phyloP scores from a whole-genome alignment of 2,113 vertebrate genomes.

The Gymnobelideus leadbeateri region DNA sequence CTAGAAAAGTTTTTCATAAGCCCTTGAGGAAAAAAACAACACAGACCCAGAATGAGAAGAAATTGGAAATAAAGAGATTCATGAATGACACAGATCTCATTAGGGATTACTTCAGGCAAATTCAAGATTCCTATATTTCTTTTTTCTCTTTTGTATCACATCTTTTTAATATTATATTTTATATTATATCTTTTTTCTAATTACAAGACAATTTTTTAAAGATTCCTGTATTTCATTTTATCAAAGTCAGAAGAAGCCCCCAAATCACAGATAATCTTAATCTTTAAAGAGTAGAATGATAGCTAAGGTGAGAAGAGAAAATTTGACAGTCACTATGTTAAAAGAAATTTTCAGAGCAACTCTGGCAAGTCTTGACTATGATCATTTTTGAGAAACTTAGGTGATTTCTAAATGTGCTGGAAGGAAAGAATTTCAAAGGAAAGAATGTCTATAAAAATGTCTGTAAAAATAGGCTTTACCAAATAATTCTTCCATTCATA shows the following conservation, averaged over 20 bases:
- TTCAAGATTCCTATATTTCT: not conserved
- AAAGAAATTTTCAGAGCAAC: constrained; percentile 42
- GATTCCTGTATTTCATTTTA: constrained; percentile 17
- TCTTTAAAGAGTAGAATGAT: constrained; percentile 28
- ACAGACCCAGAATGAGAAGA: constrained; percentile 47
- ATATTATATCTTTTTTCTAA: not conserved
- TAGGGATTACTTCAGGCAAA: not conserved
- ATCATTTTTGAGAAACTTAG: constrained; percentile 31
- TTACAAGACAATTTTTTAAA: not conserved
- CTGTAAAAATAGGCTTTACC: too few relatives aligned
- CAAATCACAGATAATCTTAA: constrained; percentile 56
- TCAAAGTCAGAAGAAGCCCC: constrained; percentile 23
- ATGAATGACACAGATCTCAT: constrained; percentile 22
- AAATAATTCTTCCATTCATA: constrained; percentile 51
- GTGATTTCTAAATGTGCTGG: constrained; percentile 29
- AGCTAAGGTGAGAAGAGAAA: constrained; percentile 57
- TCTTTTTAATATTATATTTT: too few relatives aligned
- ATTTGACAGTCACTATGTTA: constrained; percentile 37
- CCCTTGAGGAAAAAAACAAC: constrained; percentile 70
- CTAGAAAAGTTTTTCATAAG: constrained; percentile 76
- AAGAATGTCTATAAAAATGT: constrained; percentile 63
- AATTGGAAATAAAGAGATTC: constrained; percentile 33
- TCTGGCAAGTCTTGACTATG: constrained; percentile 36
- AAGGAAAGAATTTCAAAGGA: constrained; percentile 59
- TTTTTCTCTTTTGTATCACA: not conserved